These are phyloP conservation scores for Anastatus disparis DNA, from an alignment of 1,140 invertebrate species.

Conservation along the genomic window DNA sequence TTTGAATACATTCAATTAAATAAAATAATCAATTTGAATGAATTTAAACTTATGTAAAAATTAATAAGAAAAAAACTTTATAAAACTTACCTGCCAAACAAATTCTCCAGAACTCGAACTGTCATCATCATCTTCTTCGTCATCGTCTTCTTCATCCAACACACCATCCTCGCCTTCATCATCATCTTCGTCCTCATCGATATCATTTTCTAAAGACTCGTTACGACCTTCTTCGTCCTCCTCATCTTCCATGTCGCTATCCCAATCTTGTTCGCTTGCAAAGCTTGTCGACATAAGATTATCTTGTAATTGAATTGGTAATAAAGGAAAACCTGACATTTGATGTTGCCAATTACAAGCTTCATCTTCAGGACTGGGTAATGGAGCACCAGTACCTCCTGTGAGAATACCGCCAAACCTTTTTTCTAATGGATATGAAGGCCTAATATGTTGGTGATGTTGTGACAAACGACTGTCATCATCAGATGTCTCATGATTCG, in stretches of 20 bases:
- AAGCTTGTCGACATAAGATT: constrained; percentile 65
- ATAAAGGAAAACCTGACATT: constrained; percentile 51
- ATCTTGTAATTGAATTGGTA: constrained; percentile 57
- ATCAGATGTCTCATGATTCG: constrained; percentile 50
- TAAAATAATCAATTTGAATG: constrained; percentile 38
- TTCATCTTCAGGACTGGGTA: constrained; percentile 65
- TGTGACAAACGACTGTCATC: constrained; percentile 49
- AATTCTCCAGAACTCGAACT: constrained; percentile 79
- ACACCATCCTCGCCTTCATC: constrained; percentile 9
- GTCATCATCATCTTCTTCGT: constrained; percentile 51
- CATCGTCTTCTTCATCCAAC: constrained; percentile 41
- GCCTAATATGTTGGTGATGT: constrained; percentile 49
- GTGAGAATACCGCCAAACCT: constrained; percentile 45
- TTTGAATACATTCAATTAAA: too few species aligned
- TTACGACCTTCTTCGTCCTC: constrained; percentile 28
- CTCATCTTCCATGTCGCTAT: constrained; percentile 52
- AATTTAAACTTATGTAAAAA: constrained; percentile 16
- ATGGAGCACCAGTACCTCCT: constrained; percentile 51
- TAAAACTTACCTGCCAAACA: constrained; percentile 75
- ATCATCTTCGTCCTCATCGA: constrained; percentile 13
- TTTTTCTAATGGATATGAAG: constrained; percentile 48
- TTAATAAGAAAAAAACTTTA: constrained; percentile 48
- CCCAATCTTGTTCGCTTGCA: constrained; percentile 58
- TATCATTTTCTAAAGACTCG: constrained; percentile 32
- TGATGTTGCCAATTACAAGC: constrained; percentile 60